Base-by-base conservation (phyloP, 2,888 invertebrate species). In the Pardosa pseudoannulata region DNA sequence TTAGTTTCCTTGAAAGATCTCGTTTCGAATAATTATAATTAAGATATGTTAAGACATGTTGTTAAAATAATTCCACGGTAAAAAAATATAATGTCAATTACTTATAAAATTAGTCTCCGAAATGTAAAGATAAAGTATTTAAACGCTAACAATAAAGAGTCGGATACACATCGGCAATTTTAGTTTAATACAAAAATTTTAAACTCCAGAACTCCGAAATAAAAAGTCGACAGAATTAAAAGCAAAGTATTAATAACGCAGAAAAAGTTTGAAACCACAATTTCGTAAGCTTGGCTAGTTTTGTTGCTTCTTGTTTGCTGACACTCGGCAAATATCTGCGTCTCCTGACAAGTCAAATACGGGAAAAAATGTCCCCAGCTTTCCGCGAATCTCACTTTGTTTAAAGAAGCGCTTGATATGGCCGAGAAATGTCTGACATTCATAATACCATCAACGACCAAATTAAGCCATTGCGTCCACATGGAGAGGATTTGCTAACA, bases 401-500 rank as follows among this genome's bases (percentile, higher is more conserved):
- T 36, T 32, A 36, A 27, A 27, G 68, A 36, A 23, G 39, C 28
- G 36, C 28, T 16, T 23, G 74, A 46, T 56, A 56, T 56, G 56
- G 19, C 56, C 1, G 56, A 2, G 23, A 56, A 83, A 67, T 73
- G 64, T 73, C 67, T 76, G 78, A 83, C 83, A 78, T 83, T 46
- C 65, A 31, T 71, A 56, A 83, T 83, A 65, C 83, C 72, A 50
- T 50, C 78, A 65, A 83, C 65, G 78, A 72, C 73, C 29, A 78
- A 83, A 83, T 83, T 83, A 83, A 83, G 83, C 83, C 46, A 7
- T 50, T 72, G 39, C 78, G 78, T 83, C 83, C 78, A 83, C 83
- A 78, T 5, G 23, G 13, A 3, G 56, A 3, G 23, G 56, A 56
- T 56, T 56, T 56, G 5, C 23, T 6, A 56, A 11, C 23, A 56